Evolutionary conservation across 2,888 invertebrate genomes (phyloP), one percentile per base, ranked within the genome.

Genomic region (Phrixothrix hirtus): DNA sequence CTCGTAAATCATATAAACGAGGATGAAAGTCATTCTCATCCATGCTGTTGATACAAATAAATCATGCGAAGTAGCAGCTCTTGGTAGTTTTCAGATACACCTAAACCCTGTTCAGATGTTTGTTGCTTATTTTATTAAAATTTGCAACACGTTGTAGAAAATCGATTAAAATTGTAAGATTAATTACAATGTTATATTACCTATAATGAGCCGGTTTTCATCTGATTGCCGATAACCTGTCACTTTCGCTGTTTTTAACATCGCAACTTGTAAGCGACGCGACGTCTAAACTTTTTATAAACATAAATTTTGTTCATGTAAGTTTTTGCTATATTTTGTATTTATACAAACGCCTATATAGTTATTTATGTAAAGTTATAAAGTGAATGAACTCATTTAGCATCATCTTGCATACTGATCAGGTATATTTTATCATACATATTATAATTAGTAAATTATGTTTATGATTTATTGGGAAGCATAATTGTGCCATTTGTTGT

Each of bases 1-100:
- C 52, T 44, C 59, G 54, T 59, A 59, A 59, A 59, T 59, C 58
- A 58, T 51, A 54, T 31, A 41, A 51, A 57, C 50, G 59, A 57
- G 54, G 57, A 59, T 57, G 59, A 59, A 57, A 59, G 54, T 54
- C 47, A 48, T 58, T 52, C 39, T 46, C 49, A 36, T 49, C 38
- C 48, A 49, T 45, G 55, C 55, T 55, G 51, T 58, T 55, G 55
- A 58, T 55, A 58, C 43, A 55, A 51, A 58, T 53, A 55, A 58
- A 58, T 58, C 55, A 55, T 52, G 46, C 25, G 14, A 21, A 41
- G n/a, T n/a, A 44, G 51, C 34, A 39, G 27, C 37, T 31, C 27
- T 32, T 16, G 39, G 30, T 26, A 39, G 44, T 41, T 46, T 45
- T 46, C 52, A 46, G 52, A 35, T 52, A 45, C 52, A 44, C 46